Evolutionary conservation across 2,888 invertebrate genomes (phyloP).

Genomic region (Fabriciana adippe): DNA sequence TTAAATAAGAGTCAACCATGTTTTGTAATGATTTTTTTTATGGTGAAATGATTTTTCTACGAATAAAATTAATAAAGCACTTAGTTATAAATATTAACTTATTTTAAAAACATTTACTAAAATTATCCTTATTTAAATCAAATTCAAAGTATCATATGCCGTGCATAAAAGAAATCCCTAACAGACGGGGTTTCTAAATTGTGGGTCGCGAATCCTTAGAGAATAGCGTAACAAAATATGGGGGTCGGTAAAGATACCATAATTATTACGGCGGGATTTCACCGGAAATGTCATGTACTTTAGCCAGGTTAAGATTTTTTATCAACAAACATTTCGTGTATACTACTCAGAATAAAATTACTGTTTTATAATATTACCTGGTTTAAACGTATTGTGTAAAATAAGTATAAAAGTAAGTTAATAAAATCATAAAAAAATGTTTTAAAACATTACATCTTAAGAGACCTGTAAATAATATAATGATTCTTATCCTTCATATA

Average conservation of each 20-base stretch:
- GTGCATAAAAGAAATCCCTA: slow-evolving; percentile 24
- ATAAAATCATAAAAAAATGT: neutral
- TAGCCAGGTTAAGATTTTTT: slow-evolving; percentile 16
- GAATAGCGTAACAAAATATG: slow-evolving; percentile 30
- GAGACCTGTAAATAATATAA: neutral
- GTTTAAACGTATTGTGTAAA: no score
- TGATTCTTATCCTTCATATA: slow-evolving; percentile 8
- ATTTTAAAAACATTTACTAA: no score
- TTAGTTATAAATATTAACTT: no score
- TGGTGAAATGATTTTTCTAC: no score
- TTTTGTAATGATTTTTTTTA: no score
- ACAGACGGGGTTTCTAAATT: slow-evolving; percentile 24
- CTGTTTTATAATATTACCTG: no score
- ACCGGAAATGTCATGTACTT: slow-evolving; percentile 21
- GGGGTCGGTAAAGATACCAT: slow-evolving; percentile 28
- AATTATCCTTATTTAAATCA: neutral
- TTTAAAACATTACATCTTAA: neutral
- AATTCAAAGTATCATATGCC: slow-evolving; percentile 11
- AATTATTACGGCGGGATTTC: slow-evolving; percentile 28
- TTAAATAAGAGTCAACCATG: no score
- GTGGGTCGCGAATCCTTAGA: slow-evolving; percentile 31
- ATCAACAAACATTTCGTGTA: slow-evolving; percentile 5
- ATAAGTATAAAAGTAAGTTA: slow-evolving; percentile 3
- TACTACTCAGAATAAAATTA: neutral
- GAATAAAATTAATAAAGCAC: no score